Conservation (phyloP, 2,888 invertebrate genomes). For the Erynnis tages region DNA sequence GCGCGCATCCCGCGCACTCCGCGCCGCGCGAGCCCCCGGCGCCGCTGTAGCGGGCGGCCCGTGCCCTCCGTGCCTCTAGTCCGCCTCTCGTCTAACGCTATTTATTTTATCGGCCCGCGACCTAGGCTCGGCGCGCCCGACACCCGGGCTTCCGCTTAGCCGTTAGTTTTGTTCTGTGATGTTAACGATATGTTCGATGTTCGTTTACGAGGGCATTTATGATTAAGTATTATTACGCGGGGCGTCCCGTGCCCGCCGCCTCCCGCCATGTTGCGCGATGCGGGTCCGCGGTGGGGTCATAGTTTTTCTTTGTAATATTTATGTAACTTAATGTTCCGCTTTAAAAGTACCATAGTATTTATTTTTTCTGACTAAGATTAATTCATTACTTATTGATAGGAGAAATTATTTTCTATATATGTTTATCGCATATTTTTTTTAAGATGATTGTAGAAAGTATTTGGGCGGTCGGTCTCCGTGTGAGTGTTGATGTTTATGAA, state of each 20-base stretch:
- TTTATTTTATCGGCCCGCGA: constrained; percentile 27
- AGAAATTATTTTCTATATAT: constrained; percentile 50
- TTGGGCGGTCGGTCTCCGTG: constrained; percentile 16
- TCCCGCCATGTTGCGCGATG: no score
- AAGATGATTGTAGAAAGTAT: constrained; percentile 29
- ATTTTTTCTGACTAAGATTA: constrained; percentile 62
- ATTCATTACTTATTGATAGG: constrained; percentile 54
- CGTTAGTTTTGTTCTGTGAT: constrained; percentile 73
- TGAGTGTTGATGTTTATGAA: constrained; percentile 19
- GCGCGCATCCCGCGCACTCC: constrained; percentile 27
- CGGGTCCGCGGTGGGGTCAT: constrained; percentile 33
- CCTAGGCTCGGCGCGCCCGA: constrained; percentile 20
- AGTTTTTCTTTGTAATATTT: constrained; percentile 47
- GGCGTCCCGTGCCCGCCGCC: constrained; percentile 29
- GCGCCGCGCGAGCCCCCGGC: constrained; percentile 41
- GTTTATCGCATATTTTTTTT: constrained; percentile 45
- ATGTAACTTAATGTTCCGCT: constrained; percentile 66
- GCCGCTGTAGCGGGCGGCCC: no score
- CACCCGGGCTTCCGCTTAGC: constrained; percentile 48
- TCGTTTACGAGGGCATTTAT: constrained; percentile 54
- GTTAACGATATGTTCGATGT: constrained; percentile 62
- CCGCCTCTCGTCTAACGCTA: constrained; percentile 33
- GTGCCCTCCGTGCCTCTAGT: constrained; percentile 41
- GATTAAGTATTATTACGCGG: constrained; percentile 49
- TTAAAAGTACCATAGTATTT: constrained; percentile 74